Evolutionary conservation across 2,888 invertebrate species (phyloP), one percentile per base, ranked within the genome.

Genomic region (Pristionchus japonicus): DNA sequence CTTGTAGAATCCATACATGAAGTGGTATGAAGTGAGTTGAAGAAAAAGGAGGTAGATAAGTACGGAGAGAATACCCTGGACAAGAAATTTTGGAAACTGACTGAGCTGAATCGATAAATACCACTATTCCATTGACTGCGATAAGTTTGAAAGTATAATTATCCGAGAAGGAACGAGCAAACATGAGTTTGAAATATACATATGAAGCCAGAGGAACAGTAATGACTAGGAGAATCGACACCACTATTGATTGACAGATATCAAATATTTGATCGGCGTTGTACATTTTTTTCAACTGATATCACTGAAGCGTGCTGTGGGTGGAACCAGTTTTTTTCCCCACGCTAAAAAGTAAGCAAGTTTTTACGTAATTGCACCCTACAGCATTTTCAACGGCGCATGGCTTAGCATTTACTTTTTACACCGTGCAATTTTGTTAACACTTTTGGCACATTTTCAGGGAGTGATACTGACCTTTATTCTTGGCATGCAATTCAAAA

Each of bases 71-170:
- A n/a, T n/a, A n/a, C 57, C 57, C 57, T 57, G 23, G n/a, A n/a
- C 20, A 23, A 57, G 4, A 20, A 57, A 20, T 13, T 52, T 52
- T 52, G 1, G 1, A 49, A 49, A 20, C 4, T 52, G 23, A 3
- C 23, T 52, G 2, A 15, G 23, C 17, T 23, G 23, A 57, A 57
- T 52, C 20, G 27, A 64, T 7, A 7, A 64, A 27, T 31, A 74
- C 70, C 17, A 40, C 31, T 6, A 37, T 74, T 74, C 70, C 70
- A 27, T 74, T 74, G 40, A 74, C 23, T 6, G 31, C 70, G 4
- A 74, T 74, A 0, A 74, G 70, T 15, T 74, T 74, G 23, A 74
- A 74, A 6, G 70, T 74, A 40, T 74, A 74, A 74, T 74, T 74
- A 7, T 40, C 70, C 20, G 40, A 74, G 70, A 74, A 74, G 9